Evolutionary conservation across 2,888 invertebrate species (phyloP), one percentile per base, ranked within the genome.

Genomic region (Eupithecia subumbrata): DNA sequence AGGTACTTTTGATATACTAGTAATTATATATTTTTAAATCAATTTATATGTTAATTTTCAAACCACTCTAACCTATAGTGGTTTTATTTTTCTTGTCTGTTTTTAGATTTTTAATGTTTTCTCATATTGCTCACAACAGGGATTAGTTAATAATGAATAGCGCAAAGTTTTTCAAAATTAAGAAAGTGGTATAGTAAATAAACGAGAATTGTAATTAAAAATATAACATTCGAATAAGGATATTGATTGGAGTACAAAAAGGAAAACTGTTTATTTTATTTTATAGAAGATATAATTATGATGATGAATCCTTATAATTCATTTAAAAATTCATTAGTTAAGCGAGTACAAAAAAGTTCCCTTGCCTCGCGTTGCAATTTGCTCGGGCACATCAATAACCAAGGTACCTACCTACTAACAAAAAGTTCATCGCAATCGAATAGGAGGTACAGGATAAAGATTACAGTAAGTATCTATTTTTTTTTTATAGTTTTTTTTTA

Each of bases 361-460:
- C 52, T 2, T 3, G 52, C 18, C 18, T 52, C 8, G n/a, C n/a
- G 18, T 22, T 52, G 52, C 48, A 48, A 48, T 48, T 5, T 48
- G n/a, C 18, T n/a, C 14, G 8, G 52, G 52, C 52, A n/a, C n/a
- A 52, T 9, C 22, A 22, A 56, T 11, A 60, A 60, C 60, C 25
- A 60, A 60, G 25, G 60, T 25, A 60, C 60, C 60, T 60, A 60
- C 60, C 60, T 60, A 60, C 60, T 14, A 25, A 60, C 60, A 12
- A 60, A 56, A 56, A 60, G 25, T 60, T 12, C 12, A 12, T 60
- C 5, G 25, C 60, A 14, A 60, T 25, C 60, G 5, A 60, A 60
- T 60, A 25, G 60, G 12, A 25, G 60, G 0, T 60, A 60, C 25
- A 5, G 60, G 60, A 60, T 14, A 25, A 56, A 25, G 8, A 60